Percentiles rank a stretch among this genome's conserved stretches.
These are phyloP conservation scores for Pycnonotus jocosus DNA, from an alignment of 2,113 vertebrate genomes.

Conservation along the genomic window DNA sequence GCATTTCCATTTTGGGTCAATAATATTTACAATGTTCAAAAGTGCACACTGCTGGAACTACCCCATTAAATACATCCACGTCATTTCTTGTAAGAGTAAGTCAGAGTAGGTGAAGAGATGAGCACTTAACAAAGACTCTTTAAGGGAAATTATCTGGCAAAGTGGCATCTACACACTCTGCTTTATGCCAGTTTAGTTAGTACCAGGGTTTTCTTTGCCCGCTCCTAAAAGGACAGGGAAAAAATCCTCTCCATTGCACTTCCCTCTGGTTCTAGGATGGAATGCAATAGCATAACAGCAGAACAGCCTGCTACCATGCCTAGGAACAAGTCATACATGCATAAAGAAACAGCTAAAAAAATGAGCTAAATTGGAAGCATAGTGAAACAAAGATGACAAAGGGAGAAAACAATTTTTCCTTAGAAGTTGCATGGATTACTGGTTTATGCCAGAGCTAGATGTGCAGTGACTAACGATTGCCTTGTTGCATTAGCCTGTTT, in stretches of 20 bases:
- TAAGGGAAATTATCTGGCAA: not conserved
- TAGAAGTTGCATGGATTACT: not conserved
- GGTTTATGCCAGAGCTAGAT: not conserved
- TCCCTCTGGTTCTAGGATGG: not conserved
- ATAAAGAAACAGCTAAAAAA: not conserved
- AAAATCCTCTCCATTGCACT: not conserved
- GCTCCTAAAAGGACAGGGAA: not conserved
- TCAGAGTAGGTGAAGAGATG: not conserved
- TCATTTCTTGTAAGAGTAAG: not conserved
- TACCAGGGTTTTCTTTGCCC: not conserved
- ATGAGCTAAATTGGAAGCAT: rapidly evolving
- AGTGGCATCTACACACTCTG: not conserved
- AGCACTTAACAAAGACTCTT: not conserved
- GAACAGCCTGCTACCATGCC: not conserved
- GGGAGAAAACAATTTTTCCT: not conserved
- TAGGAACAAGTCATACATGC: not conserved
- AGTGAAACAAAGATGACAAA: not conserved
- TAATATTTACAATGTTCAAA: not conserved
- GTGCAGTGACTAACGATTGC: not conserved
- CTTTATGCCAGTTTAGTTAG: not conserved
- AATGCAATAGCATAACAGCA: not conserved
- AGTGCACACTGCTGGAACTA: not conserved
- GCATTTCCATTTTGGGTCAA: not conserved
- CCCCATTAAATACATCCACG: rapidly evolving
- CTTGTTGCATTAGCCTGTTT: not conserved